Conservation (phyloP, 2,888 invertebrate species). For the Pseudolycoriella hygida region DNA sequence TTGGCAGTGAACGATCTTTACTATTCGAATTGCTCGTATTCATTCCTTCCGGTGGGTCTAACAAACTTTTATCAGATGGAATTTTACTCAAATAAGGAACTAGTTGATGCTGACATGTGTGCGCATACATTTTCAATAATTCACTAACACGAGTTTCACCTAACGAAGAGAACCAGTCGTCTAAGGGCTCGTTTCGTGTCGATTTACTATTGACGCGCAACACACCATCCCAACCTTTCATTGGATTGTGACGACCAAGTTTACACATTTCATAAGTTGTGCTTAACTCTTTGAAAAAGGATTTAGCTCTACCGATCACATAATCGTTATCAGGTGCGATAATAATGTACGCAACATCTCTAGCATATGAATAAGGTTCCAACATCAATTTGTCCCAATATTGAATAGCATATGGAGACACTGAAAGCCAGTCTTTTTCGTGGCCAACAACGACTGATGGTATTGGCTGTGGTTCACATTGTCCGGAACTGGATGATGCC, state of each 20-base stretch:
- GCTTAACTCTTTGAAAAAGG: slow-evolving; percentile 85
- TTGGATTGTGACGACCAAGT: slow-evolving; percentile 82
- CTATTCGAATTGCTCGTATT: slow-evolving; percentile 11
- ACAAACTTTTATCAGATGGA: slow-evolving; percentile 52
- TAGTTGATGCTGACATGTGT: slow-evolving; percentile 56
- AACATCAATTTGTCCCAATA: slow-evolving; percentile 96
- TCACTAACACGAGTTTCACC: slow-evolving; percentile 67
- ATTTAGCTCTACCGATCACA: slow-evolving; percentile 55
- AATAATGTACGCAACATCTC: slow-evolving; percentile 90
- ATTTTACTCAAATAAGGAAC: slow-evolving; percentile 59
- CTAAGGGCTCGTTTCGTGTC: slow-evolving; percentile 36
- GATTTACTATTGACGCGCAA: slow-evolving; percentile 52
- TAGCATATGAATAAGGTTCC: slow-evolving; percentile 88
- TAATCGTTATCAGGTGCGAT: slow-evolving; percentile 85
- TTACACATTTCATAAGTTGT: slow-evolving; percentile 89
- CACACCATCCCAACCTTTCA: slow-evolving; percentile 74
- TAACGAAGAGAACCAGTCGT: slow-evolving; percentile 78
- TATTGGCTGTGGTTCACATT: slow-evolving; percentile 93
- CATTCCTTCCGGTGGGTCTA: slow-evolving; percentile 40
- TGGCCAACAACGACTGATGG: slow-evolving; percentile 86
- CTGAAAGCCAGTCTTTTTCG: slow-evolving; percentile 86
- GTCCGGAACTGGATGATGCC: slow-evolving; percentile 85
- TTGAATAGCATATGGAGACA: slow-evolving; percentile 85
- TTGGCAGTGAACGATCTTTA: slow-evolving; percentile 29
- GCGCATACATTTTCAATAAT: slow-evolving; percentile 74